phyloP scores from a whole-genome alignment of 1,140 invertebrate species.

The Neocloeon triangulifer region DNA sequence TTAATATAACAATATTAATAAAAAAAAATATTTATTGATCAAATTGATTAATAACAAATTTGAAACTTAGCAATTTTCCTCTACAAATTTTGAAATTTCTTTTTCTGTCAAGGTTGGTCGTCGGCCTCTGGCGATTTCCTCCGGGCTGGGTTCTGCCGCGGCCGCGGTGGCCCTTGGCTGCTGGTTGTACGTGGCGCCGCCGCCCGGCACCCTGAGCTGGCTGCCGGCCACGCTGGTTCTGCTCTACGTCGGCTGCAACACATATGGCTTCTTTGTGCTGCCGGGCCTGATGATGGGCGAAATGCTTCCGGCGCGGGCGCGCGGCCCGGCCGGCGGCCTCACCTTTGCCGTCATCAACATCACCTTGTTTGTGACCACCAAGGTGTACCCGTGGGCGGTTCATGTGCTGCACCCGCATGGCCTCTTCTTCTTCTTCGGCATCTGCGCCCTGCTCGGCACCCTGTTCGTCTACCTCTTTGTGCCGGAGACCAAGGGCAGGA shows the following conservation, averaged over 20 bases:
- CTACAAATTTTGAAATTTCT: too few species aligned
- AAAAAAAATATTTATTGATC: too few species aligned
- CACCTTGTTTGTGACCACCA: constrained; percentile 43
- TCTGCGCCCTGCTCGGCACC: constrained; percentile 29
- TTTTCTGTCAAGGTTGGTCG: too few species aligned
- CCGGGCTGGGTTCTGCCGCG: constrained; percentile 29
- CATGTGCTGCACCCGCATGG: constrained; percentile 29
- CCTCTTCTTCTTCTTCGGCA: constrained; percentile 42
- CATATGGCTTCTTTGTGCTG: constrained; percentile 40
- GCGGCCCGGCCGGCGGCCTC: constrained; percentile 36
- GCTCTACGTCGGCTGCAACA: constrained; percentile 41
- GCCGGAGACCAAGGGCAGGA: constrained; percentile 62
- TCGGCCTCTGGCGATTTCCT: constrained; percentile 32
- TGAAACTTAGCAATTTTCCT: too few species aligned
- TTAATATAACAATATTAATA: too few species aligned
- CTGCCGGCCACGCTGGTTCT: constrained; percentile 28
- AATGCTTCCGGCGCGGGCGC: constrained; percentile 36
- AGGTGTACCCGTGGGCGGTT: constrained; percentile 36
- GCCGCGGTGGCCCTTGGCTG: constrained; percentile 26
- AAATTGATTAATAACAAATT: too few species aligned
- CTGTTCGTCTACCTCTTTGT: constrained; percentile 44
- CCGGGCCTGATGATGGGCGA: constrained; percentile 45
- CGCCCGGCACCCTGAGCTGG: constrained; percentile 8
- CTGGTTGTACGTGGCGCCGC: constrained; percentile 14
- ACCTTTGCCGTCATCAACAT: constrained; percentile 45